Base-by-base conservation (phyloP, 2,797 vertebrate genomes). In the Amblyraja radiata region DNA sequence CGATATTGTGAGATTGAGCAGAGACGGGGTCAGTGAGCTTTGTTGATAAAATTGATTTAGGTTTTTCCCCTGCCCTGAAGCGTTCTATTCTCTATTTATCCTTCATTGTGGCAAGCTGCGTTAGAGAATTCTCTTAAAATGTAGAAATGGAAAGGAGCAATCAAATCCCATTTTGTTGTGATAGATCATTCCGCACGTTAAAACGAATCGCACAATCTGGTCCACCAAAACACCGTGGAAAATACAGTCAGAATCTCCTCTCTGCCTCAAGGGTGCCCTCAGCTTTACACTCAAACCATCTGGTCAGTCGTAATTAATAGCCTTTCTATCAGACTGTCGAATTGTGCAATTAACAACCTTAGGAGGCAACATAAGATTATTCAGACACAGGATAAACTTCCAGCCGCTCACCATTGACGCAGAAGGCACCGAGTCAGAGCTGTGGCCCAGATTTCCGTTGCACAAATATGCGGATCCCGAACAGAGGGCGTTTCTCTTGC, bases 241-340 rank as follows among this genome's bases (percentile, higher is more conserved):
- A 63, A 61, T 25, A 7, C 25, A 84, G 28, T 14, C 28, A 32
- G 83, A 9, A 36, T 63, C 28, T 36, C 36, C 63, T 21, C 84
- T 32, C 65, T 21, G n/a, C 28, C 84, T 88, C n/a, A 65, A 32
- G 84, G 84, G 5, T 68, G 61, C 84, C 21, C 6, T 32, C 84
- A 65, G 61, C 68, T n/a, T 7, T 0, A 88, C 8, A 9, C 61
- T 65, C 28, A 28, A 68, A 18, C 84, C n/a, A 88, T 36, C 61
- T 88, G 28, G 61, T 65, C 84, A 88, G 84, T 68, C 84, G 36
- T 65, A 88, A 65, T 88, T 32, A 88, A 68, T n/a, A 88, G 16
- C 25, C 25, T 63, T 86, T 86, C 58, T 58, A n/a, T 63, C 61
- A n/a, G 13, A 86, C 58, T 86, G 83, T 68, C 84, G 68, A 68